These are phyloP conservation scores for Bradypodion pumilum DNA, from an alignment of 2,797 vertebrate species.

Conservation along the genomic window DNA sequence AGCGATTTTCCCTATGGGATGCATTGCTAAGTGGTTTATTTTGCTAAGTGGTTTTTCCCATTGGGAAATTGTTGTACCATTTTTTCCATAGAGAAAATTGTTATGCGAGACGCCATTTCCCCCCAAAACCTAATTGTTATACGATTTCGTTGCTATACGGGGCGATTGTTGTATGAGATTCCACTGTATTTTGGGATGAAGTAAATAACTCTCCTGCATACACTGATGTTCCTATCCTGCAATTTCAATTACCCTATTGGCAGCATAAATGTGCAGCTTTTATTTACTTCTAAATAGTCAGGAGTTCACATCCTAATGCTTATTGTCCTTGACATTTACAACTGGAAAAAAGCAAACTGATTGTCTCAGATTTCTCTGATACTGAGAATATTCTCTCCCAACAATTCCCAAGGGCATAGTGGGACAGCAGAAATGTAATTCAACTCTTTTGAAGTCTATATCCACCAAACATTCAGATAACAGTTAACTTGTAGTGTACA, in stretches of 20 bases:
- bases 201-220: neutral
- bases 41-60: too few species aligned
- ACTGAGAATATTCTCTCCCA: neutral
- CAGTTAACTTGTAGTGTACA: neutral
- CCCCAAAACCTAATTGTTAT: too few species aligned
- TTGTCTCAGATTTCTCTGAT: neutral
- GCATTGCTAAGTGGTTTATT: too few species aligned
- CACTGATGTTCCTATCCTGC: neutral
- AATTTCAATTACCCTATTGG: neutral
- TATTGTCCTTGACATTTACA: neutral
- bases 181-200: neutral
- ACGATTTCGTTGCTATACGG: too few species aligned
- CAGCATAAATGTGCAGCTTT: neutral
- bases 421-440: neutral
- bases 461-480: neutral
- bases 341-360: neutral
- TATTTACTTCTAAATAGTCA: neutral
- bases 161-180: too few species aligned
- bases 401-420: neutral
- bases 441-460: neutral
- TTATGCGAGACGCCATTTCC: too few species aligned
- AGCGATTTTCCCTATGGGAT: too few species aligned
- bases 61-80: too few species aligned
- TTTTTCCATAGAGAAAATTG: too few species aligned
- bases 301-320: neutral